Evolutionary conservation across 2,888 invertebrate genomes (phyloP).

Genomic region (Zele albiditarsus): DNA sequence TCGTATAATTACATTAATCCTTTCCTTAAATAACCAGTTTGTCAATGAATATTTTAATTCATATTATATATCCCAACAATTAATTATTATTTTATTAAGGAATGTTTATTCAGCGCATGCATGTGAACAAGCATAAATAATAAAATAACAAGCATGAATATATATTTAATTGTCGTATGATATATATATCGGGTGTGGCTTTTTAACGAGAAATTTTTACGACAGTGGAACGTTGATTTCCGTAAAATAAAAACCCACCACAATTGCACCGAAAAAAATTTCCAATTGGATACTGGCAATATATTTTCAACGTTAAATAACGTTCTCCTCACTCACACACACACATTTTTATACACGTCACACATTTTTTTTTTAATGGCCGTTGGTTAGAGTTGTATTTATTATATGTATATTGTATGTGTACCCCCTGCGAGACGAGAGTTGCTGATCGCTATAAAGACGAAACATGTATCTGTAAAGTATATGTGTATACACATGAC

Average conservation of each 20-base stretch:
- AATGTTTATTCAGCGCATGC: background rate
- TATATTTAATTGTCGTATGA: background rate
- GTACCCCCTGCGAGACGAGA: background rate
- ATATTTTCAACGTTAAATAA: background rate
- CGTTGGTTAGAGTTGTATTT: background rate
- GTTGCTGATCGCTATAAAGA: background rate
- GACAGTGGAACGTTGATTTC: background rate
- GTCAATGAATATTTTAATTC: background rate
- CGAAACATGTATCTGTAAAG: background rate
- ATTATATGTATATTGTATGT: background rate
- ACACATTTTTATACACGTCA: background rate
- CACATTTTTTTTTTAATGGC: background rate
- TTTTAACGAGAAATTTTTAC: background rate
- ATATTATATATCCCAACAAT: background rate
- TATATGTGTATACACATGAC: background rate
- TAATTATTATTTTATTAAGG: background rate
- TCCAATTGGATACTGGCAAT: background rate
- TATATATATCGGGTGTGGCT: background rate
- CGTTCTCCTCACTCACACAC: background rate
- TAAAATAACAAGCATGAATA: too few species aligned
- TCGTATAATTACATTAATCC: slow-evolving; percentile 9
- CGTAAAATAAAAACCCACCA: background rate
- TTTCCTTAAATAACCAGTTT: background rate
- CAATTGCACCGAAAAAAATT: background rate
- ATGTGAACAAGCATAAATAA: too few species aligned